Evolutionary conservation across 2,888 invertebrate genomes (phyloP).

Genomic region (Erebia aethiops): DNA sequence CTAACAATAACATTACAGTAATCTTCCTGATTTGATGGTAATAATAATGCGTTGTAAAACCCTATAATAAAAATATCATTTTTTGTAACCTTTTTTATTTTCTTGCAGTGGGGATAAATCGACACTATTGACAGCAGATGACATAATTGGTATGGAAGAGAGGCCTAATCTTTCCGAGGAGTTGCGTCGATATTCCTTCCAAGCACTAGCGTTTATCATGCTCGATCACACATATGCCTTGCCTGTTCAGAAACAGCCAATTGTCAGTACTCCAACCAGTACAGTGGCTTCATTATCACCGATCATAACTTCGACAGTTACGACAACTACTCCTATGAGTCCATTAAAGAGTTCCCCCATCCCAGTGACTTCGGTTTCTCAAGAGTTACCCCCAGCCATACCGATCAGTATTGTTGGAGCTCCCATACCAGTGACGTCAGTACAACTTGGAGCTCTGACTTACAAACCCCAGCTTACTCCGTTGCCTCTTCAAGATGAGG

Average conservation of each 20-base stretch:
- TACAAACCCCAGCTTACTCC: slow-evolving; percentile 54
- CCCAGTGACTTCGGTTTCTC: slow-evolving; percentile 70
- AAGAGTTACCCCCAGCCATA: slow-evolving; percentile 63
- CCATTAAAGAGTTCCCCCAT: slow-evolving; percentile 69
- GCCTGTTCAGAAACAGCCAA: slow-evolving; percentile 71
- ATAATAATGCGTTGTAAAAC: neutral
- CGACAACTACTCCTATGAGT: slow-evolving; percentile 59
- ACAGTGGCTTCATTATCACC: slow-evolving; percentile 41
- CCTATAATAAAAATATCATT: neutral
- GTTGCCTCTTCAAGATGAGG: slow-evolving; percentile 83
- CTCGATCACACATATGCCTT: slow-evolving; percentile 78
- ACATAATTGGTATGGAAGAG: slow-evolving; percentile 78
- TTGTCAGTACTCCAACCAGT: slow-evolving; percentile 47
- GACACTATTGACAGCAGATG: slow-evolving; percentile 74
- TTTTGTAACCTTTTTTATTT: slow-evolving; percentile 21
- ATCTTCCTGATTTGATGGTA: neutral
- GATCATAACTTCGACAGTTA: slow-evolving; percentile 54
- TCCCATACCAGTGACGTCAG: slow-evolving; percentile 47
- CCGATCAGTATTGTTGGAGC: slow-evolving; percentile 55
- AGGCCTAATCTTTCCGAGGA: slow-evolving; percentile 76
- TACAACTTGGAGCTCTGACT: slow-evolving; percentile 50
- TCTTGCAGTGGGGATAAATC: slow-evolving; percentile 77
- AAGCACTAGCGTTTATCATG: slow-evolving; percentile 74
- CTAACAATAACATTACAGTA: no score
- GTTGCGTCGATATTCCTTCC: slow-evolving; percentile 75